Evolutionary conservation across 30 jellyfish, hydroid and myxozoan genomes (phyloP), one percentile per base, ranked within the genome.

Genomic region (Aurelia aurita): DNA sequence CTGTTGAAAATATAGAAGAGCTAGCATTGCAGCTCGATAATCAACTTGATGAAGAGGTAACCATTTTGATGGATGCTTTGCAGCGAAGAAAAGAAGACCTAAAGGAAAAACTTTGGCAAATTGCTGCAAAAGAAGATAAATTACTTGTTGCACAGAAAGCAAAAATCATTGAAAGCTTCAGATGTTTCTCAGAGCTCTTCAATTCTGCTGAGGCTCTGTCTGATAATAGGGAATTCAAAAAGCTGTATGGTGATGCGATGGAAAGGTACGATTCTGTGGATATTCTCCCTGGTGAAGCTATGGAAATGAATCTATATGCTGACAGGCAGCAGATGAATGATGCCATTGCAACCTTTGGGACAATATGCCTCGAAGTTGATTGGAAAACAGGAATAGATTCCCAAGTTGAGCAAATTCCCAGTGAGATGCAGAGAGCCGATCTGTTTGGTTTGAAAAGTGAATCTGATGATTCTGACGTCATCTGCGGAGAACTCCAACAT

Each of bases 21-120:
- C 77, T 54, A 28, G 70, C 79, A 47, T 22, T 23, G 25, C 34
- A 25, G 8, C 58, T 82, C 23, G 70, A 67, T 25, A 19, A 16
- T 7, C 43, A 82, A 54, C 26, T 82, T 22, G 85, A 82, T 3
- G 53, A 31, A 27, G 80, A 55, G 19, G 21, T 69, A n/a, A 85
- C 57, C 32, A 49, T 25, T 22, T 44, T 65, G 53, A 26, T 53
- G 11, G 85, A 44, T 25, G 60, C 61, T 51, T 46, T 82, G 71
- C 16, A 12, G 78, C 8, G 57, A 68, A 68, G 91, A 57, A 82
- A 68, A 55, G 66, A 34, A 3, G 46, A 12, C 9, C 46, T 49
- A 69, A 34, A 65, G 69, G 85, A 82, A 35, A 29, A 46, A 4
- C 44, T 69, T 66, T 28, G 75, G 72, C 14, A 75, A 23, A 58